Evolutionary conservation across 1,140 invertebrate species (phyloP), one percentile per base, ranked within the genome.

Genomic region (Macrocentrus cingulum): DNA sequence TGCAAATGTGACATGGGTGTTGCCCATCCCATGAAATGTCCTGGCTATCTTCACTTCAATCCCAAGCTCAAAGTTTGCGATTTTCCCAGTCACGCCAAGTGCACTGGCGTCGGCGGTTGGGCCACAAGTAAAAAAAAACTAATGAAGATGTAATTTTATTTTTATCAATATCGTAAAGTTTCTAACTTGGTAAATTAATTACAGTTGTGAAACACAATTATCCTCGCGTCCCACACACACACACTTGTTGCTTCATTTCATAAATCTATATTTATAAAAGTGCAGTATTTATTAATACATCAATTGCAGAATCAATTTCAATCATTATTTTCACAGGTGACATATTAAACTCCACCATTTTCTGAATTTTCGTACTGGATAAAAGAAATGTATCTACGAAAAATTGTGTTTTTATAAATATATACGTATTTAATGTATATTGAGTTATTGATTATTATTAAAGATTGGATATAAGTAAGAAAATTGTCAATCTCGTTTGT

Each of bases 1-100:
- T 84, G 81, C 66, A 71, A 76, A 50, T 85, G 84, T 63, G 70
- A 75, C 0, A 74, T 69, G 23, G 77, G 76, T 2, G 52, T 67
- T 8, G 73, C 78, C 0, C 66, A 79, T n/a, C 62, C 75, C 19
- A 65, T 69, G 44, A 2, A 23, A 4, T 85, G 84, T 63, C 74
- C 76, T 2, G 39, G 50, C 5, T 72, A 71, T 1, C 63, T 83
- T 0, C 76, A 77, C 57, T 84, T 83, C 67, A 81, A 83, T 63
- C 65, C 77, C 11, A 56, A 64, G 0, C 60, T 69, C 0, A 65
- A 73, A 59, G 66, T 78, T 11, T 84, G 83, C 60, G 82, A 83
- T 60, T 84, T 73, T 72, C 69, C 65, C 1, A 22, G 66, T 0
- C 69, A 70, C 16, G 79, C 80, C 2, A 69, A 74, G n/a, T 82